These are phyloP conservation scores for Epistrophe grossulariae DNA, from an alignment of 2,888 invertebrate genomes.

Conservation along the genomic window DNA sequence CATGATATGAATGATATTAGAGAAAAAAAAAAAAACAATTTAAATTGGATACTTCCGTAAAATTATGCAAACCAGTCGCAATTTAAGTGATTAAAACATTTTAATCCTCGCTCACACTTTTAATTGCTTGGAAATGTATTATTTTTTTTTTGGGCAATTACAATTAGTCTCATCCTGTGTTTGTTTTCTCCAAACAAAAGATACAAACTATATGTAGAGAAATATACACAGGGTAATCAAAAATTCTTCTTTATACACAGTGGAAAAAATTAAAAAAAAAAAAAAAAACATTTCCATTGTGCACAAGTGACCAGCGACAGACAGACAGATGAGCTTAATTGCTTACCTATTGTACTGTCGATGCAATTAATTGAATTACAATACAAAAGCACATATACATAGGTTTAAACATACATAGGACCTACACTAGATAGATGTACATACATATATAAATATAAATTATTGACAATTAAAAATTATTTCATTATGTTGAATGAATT, in stretches of 20 bases:
- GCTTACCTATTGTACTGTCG: constrained; percentile 69
- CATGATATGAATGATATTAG: constrained; percentile 18
- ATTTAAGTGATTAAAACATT: constrained; percentile 35
- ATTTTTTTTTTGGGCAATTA: constrained; percentile 45
- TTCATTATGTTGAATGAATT: constrained; percentile 71
- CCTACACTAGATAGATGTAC: constrained; percentile 19
- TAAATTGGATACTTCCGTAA: constrained; percentile 71
- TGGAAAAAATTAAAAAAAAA: background rate
- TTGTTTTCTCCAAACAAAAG: constrained; percentile 61
- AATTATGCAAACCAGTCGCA: constrained; percentile 71
- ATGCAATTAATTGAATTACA: constrained; percentile 75
- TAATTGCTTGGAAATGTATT: constrained; percentile 70
- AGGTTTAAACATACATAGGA: background rate
- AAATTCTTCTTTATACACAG: constrained; percentile 57
- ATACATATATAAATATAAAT: constrained; percentile 67
- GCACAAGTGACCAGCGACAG: constrained; percentile 23
- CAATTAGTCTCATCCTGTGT: constrained; percentile 74
- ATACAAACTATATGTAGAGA: constrained; percentile 2
- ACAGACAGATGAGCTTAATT: constrained; percentile 70
- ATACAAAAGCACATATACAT: constrained; percentile 49
- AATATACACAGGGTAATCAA: constrained; percentile 44
- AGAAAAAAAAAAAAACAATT: constrained; percentile 7
- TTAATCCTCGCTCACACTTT: constrained; percentile 22
- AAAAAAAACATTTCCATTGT: background rate
- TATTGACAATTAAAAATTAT: constrained; percentile 75